phyloP scores from a whole-genome alignment of 2,797 vertebrate species.

The Danio albolineatus region DNA sequence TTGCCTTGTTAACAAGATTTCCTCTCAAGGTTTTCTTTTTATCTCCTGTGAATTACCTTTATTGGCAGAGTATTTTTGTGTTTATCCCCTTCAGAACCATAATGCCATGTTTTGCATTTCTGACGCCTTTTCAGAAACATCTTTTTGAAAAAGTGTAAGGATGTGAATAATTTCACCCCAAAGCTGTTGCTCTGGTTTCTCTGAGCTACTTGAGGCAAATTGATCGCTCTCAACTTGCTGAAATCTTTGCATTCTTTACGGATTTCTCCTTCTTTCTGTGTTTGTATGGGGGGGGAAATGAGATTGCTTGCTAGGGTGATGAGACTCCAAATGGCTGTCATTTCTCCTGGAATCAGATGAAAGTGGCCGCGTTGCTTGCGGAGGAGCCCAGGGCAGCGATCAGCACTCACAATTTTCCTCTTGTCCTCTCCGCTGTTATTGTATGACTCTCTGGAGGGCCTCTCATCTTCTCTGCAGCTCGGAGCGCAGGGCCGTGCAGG shows the following conservation, averaged over 20 bases:
- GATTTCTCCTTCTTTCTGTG: slow-evolving; percentile 12
- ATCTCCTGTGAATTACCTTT: neutral
- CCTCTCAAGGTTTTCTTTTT: neutral
- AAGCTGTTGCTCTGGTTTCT: slow-evolving; percentile 20
- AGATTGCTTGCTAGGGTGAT: slow-evolving; percentile 41
- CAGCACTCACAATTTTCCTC: slow-evolving; percentile 47
- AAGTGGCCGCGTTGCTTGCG: slow-evolving; percentile 32
- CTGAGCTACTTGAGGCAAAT: slow-evolving; percentile 32
- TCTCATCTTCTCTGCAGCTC: slow-evolving; percentile 49
- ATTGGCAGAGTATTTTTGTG: neutral
- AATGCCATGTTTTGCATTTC: slow-evolving; percentile 17
- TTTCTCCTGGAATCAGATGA: slow-evolving; percentile 53
- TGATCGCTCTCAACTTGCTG: slow-evolving; percentile 6
- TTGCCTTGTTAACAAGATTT: no score
- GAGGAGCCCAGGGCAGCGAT: slow-evolving; percentile 46
- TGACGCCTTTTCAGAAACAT: slow-evolving; percentile 20
- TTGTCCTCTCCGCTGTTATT: slow-evolving; percentile 49
- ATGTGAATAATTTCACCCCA: slow-evolving; percentile 37
- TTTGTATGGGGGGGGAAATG: slow-evolving; percentile 8
- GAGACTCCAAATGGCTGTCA: slow-evolving; percentile 50
- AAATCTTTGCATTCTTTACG: slow-evolving; percentile 31
- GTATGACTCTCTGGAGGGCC: slow-evolving; percentile 52
- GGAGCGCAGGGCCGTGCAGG: slow-evolving; percentile 2
- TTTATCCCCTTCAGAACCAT: slow-evolving; percentile 7
- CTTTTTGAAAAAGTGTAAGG: neutral